Conservation (phyloP, 1,140 invertebrate species). For the Zaprionus camerounensis region DNA sequence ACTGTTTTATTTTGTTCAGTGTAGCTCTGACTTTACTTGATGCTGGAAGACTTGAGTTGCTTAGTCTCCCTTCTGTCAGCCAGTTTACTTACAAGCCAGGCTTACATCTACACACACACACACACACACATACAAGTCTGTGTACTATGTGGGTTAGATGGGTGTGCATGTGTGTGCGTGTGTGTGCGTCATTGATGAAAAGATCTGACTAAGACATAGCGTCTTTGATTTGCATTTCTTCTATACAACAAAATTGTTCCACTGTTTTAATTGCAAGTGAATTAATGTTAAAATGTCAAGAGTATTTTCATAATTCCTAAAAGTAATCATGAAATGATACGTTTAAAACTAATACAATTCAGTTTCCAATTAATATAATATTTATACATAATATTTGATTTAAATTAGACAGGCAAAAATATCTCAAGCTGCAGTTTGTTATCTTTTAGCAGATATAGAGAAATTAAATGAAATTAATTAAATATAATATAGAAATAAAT, state of each 20-base stretch:
- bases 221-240: constrained; percentile 26
- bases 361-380: too few relatives aligned
- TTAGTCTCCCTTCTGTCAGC: constrained; percentile 42
- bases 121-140: constrained; percentile 4
- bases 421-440: background rate
- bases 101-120: constrained; percentile 22
- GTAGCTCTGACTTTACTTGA: constrained; percentile 56
- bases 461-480: background rate
- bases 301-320: too few relatives aligned
- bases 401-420: background rate
- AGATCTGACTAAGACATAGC: constrained; percentile 6
- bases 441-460: too few relatives aligned
- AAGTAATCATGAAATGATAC: too few relatives aligned
- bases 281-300: too few relatives aligned
- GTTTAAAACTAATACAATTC: too few relatives aligned
- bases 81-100: constrained; percentile 57
- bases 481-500: background rate
- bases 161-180: constrained; percentile 24
- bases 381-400: too few relatives aligned
- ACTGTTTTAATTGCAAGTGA: too few relatives aligned
- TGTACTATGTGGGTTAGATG: constrained; percentile 15
- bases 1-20: background rate
- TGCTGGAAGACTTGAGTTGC: constrained; percentile 38
- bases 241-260: background rate
- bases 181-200: constrained; percentile 55